These are phyloP conservation scores for Taeniopygia guttata DNA, from an alignment of 2,797 vertebrate genomes.

Conservation along the genomic window DNA sequence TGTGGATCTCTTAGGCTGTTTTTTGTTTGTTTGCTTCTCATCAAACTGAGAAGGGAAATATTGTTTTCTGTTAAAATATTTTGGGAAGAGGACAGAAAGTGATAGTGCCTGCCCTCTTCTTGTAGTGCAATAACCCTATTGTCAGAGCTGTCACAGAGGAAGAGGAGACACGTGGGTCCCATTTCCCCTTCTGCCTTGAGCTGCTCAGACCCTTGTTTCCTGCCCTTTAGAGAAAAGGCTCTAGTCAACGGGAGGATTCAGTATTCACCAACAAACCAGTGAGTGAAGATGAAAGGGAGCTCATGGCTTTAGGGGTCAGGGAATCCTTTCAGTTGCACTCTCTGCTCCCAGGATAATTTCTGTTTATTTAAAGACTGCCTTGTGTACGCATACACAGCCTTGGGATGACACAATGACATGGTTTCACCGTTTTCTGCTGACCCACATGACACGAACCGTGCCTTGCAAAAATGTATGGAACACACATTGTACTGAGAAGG, in stretches of 20 bases:
- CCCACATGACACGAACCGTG: rapidly evolving
- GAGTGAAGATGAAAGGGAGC: background rate
- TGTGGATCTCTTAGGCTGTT: background rate
- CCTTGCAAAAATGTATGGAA: background rate
- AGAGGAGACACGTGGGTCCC: background rate
- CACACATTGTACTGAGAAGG: background rate
- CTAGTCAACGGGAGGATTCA: background rate
- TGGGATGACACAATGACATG: background rate
- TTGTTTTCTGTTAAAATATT: slow-evolving; percentile 21
- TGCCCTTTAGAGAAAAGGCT: background rate
- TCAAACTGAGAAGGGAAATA: background rate
- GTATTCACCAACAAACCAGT: rapidly evolving
- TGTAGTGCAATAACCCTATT: background rate
- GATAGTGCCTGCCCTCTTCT: background rate
- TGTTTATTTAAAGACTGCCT: slow-evolving; percentile 15
- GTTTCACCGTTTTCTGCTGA: background rate
- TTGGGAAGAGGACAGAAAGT: background rate
- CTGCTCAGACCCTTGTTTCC: background rate
- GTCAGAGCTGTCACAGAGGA: background rate
- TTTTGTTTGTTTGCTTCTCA: background rate
- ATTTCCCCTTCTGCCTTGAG: background rate
- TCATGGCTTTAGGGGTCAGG: background rate
- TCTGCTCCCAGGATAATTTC: background rate
- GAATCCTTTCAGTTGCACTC: background rate
- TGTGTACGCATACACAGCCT: background rate